Evolutionary conservation across 2,888 invertebrate genomes (phyloP), one percentile per base, ranked within the genome.

Genomic region (Nephrotoma guestfalica): DNA sequence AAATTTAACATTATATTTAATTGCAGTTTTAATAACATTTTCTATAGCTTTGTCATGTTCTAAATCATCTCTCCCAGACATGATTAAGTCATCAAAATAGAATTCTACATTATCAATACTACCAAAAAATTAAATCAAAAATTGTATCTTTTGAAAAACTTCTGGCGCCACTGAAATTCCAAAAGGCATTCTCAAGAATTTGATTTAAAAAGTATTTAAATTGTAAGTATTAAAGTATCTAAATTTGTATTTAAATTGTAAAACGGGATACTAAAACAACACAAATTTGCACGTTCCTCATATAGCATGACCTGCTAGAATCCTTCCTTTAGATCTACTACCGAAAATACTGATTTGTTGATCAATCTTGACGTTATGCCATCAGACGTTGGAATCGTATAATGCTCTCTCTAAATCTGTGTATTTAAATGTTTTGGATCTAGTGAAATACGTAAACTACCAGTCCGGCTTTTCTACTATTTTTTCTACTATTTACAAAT

Each of bases 241-340:
- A n/a, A n/a, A n/a, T n/a, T n/a, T n/a, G n/a, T n/a, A n/a, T n/a
- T n/a, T n/a, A n/a, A n/a, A n/a, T n/a, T n/a, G n/a, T n/a, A n/a
- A n/a, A n/a, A n/a, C n/a, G 88, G 88, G 9, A 88, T 89, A 87
- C 88, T 88, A 89, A 89, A n/a, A n/a, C n/a, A n/a, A n/a, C n/a
- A n/a, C n/a, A n/a, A n/a, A n/a, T n/a, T n/a, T n/a, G n/a, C n/a
- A n/a, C n/a, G n/a, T n/a, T n/a, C n/a, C n/a, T n/a, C n/a, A n/a
- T n/a, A n/a, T n/a, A n/a, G n/a, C 11, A 86, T 86, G 6, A 88
- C 87, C 42, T 88, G 88, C 87, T 88, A 88, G 87, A 88, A 88
- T 18, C 87, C 87, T 13, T 87, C 86, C 0, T n/a, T 86, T 6
- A 86, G 57, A 83, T 88, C 88, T 13, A 88, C 30, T 11, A 88